Evolutionary conservation across 2,113 vertebrate genomes (phyloP), one percentile per base, ranked within the genome.

Genomic region (Cavia aperea): DNA sequence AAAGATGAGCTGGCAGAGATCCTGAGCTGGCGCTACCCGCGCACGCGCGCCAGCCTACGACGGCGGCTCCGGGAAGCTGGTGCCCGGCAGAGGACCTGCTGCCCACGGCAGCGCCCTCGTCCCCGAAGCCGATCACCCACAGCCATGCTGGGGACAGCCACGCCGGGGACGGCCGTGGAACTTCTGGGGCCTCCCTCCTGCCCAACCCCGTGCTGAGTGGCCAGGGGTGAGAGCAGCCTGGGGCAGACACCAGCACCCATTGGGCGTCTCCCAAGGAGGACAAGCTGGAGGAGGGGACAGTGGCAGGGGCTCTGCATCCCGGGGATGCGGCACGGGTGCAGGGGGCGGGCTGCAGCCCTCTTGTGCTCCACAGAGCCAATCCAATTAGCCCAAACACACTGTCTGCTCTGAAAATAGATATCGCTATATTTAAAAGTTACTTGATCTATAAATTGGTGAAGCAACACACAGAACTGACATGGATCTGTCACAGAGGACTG

Each of bases 341-440:
- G 26, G 54, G 46, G 86, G 93, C 51, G 56, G 56, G 66, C 73
- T 7, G 31, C 31, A 31, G 5, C 51, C 51, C 51, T 54, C 51
- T 9, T 54, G 78, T 16, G 62, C 72, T 82, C 1, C 1, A 68
- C 23, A 43, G 56, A 90, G 81, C 29, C 49, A 31, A 49, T 39
- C 86, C 49, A 93, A 91, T 75, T 56, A 92, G 92, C 54, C 81
- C 88, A 92, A 84, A 83, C 29, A 72, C 29, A 58, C 54, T 23
- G 23, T 62, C 83, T 65, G 86, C 91, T 96, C 92, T 88, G 88
- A 81, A 88, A 70, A 88, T 62, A 88, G 75, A 46, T 19, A 19
- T n/a, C 31, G n/a, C 77, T 92, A 29, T 54, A 89, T 90, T 92
- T 94, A 81, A 94, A 94, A 86, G 88, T 90, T 84, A 63, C 66